Evolutionary conservation across 2,888 invertebrate species (phyloP), one percentile per base, ranked within the genome.

Genomic region (Eupeodes luniger): DNA sequence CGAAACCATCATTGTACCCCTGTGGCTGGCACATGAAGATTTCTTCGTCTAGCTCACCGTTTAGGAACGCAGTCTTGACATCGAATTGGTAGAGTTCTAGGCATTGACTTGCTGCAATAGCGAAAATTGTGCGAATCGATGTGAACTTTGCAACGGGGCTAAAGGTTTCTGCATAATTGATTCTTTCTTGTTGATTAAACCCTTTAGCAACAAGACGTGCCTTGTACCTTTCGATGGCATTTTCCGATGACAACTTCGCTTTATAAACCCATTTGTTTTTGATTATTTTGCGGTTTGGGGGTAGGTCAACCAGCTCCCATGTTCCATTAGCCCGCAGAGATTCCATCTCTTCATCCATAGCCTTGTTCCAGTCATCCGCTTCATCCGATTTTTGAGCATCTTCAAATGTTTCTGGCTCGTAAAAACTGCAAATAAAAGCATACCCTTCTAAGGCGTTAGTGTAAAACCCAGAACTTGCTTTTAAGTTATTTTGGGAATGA

Each of bases 161-260:
- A 55, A 70, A 70, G 2, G 91, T 91, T 77, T 92, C 90, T 27
- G 90, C 77, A 83, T 91, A 91, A 85, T 91, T 91, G 36, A 90
- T 80, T 12, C 90, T 91, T 62, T 81, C 88, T 84, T 90, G 76
- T 77, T 92, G 91, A 6, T 81, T 82, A 81, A 89, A 92, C 44
- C 91, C 91, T 40, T 90, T 74, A 14, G 90, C 91, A 14, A 91
- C 91, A 10, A 92, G 75, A 27, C 91, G 77, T 16, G 92, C 91
- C 81, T 91, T 91, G 59, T 89, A 90, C 34, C 87, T 34, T 34
- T 78, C 66, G n/a, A 78, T n/a, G 11, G 7, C 49, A 14, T 70
- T 74, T 34, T 79, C 34, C 19, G 1, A 19, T 19, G 19, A 19
- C 19, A 19, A 19, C 19, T 19, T 19, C 19, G 19, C 40, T 57